Conservation (phyloP, 2,113 vertebrate species). For the Corydoras sp. region DNA sequence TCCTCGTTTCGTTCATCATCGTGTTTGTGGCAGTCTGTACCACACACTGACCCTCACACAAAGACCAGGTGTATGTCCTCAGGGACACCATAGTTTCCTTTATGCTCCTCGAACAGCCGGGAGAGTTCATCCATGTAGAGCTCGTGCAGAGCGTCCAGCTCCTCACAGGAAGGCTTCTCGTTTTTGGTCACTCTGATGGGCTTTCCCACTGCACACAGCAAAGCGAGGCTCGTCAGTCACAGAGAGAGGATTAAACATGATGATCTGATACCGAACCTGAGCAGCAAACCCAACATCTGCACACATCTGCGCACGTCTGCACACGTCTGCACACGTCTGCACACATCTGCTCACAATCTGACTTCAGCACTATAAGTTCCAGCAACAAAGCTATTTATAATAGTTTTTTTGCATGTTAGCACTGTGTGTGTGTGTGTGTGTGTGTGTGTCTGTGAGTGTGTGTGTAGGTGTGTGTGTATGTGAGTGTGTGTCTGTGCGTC, state of each 20-base stretch:
- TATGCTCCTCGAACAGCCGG: conserved; percentile 85
- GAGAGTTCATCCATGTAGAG: conserved; percentile 74
- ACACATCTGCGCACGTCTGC: too few species aligned
- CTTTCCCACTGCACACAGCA: conserved; percentile 71
- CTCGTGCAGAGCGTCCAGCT: conserved; percentile 76
- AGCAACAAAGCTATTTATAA: too few species aligned
- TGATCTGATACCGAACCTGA: too few species aligned
- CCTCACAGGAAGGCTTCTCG: conserved; percentile 59
- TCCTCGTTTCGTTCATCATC: too few species aligned
- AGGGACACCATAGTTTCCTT: conserved; percentile 74
- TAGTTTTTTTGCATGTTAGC: too few species aligned
- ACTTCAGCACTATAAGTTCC: too few species aligned
- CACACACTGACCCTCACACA: not conserved
- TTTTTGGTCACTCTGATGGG: conserved; percentile 77
- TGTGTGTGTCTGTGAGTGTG: not conserved
- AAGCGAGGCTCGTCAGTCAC: too few species aligned
- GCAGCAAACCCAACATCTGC: too few species aligned
- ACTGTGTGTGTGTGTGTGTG: not conserved
- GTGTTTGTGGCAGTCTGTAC: too few species aligned
- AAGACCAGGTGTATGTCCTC: conserved; percentile 71
- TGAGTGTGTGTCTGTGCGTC: not conserved
- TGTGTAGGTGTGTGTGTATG: not conserved
- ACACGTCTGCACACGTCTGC: too few species aligned
- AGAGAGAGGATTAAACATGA: too few species aligned
- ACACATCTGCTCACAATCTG: too few species aligned